These are phyloP conservation scores for Mixornis gularis DNA, from an alignment of 2,113 vertebrate genomes.

Conservation along the genomic window DNA sequence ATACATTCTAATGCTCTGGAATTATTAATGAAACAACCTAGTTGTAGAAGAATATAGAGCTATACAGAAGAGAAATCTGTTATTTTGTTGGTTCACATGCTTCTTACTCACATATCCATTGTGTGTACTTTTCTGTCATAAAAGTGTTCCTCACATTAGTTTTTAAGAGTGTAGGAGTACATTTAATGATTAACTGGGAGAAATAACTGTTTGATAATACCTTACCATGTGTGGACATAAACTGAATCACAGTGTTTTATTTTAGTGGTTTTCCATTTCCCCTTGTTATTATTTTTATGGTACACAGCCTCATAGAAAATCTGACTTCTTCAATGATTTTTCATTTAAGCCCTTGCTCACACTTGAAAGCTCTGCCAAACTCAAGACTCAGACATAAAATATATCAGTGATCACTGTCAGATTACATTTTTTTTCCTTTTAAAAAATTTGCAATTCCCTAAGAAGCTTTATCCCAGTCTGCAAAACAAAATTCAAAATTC, in stretches of 20 bases:
- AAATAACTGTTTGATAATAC: constrained; percentile 30
- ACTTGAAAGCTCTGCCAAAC: not conserved
- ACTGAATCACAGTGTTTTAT: constrained; percentile 29
- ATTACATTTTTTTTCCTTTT: not conserved
- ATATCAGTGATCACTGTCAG: not conserved
- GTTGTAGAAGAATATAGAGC: constrained; percentile 23
- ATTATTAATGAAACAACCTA: constrained; percentile 38
- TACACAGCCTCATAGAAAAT: not conserved
- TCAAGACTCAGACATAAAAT: not conserved
- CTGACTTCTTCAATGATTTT: not conserved
- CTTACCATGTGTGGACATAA: constrained; percentile 26
- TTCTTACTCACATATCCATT: constrained; percentile 10
- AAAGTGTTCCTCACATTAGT: not conserved
- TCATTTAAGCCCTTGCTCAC: not conserved
- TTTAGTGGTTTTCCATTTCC: constrained; percentile 32
- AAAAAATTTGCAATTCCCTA: not conserved
- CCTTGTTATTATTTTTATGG: constrained; percentile 1
- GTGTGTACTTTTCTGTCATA: constrained; percentile 16
- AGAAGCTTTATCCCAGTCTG: not conserved
- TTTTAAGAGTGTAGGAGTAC: constrained; percentile 35
- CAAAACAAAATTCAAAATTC: not conserved
- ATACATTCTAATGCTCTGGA: constrained; percentile 50
- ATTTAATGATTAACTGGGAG: constrained; percentile 36
- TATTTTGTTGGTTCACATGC: constrained; percentile 13
- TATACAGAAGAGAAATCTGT: not conserved